Evolutionary conservation across 2,113 vertebrate genomes (phyloP).

Genomic region (Ammodytes marinus): DNA sequence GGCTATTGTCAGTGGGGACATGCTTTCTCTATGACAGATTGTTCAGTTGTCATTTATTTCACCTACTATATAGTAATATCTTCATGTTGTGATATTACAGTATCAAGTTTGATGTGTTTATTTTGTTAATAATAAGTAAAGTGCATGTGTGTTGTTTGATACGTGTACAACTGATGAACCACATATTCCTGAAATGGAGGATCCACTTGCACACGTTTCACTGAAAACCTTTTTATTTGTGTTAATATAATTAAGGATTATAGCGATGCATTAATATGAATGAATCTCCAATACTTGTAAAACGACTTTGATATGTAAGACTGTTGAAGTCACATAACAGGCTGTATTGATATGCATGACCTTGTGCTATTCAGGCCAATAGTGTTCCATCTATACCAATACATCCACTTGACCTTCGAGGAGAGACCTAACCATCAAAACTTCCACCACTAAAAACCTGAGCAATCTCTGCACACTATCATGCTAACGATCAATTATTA

Average conservation of each 20-base stretch:
- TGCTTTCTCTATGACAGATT: neutral
- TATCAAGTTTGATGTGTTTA: no score
- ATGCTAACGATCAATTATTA: constrained; percentile 87
- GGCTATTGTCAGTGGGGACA: neutral
- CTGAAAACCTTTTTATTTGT: no score
- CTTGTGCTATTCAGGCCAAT: constrained; percentile 33
- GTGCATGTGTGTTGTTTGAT: no score
- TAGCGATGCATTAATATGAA: no score
- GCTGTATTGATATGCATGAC: constrained; percentile 22
- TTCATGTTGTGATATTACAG: no score
- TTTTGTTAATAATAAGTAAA: no score
- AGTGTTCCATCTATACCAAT: constrained; percentile 23
- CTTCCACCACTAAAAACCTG: constrained; percentile 74
- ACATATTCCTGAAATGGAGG: no score
- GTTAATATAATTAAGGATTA: no score
- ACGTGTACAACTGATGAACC: no score
- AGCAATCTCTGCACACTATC: constrained; percentile 77
- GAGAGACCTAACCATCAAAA: constrained; percentile 76
- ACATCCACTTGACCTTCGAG: constrained; percentile 75
- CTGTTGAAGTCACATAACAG: constrained; percentile 25
- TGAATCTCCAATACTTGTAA: no score
- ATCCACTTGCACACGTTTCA: no score
- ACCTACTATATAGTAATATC: neutral
- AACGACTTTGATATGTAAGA: no score
- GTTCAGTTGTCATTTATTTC: neutral